Conservation (phyloP, 2,113 vertebrate species). For the Ivindomyrus marchei region DNA sequence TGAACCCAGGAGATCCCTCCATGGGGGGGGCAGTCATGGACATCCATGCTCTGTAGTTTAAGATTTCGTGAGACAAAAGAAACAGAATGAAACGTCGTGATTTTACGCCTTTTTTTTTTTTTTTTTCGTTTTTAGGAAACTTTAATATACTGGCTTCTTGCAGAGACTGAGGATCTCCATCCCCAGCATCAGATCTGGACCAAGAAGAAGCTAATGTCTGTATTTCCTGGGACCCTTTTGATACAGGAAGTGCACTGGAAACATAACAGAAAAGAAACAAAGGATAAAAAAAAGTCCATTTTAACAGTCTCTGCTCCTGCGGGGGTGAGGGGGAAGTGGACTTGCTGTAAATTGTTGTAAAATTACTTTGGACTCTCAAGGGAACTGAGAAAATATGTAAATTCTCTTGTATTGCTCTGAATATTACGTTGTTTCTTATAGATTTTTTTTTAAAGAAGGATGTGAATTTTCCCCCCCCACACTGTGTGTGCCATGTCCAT, state of each 20-base stretch:
- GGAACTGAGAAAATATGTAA: constrained; percentile 76
- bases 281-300: constrained; percentile 20
- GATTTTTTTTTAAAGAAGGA: constrained; percentile 82
- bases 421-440: constrained; percentile 82
- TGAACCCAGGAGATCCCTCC: constrained; percentile 72
- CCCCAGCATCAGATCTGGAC: constrained; percentile 66
- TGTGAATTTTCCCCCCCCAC: constrained; percentile 71
- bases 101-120: neutral
- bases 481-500: constrained; percentile 89
- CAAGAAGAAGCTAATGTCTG: constrained; percentile 64
- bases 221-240: constrained; percentile 60
- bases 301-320: constrained; percentile 44
- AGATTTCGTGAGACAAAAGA: constrained; percentile 49
- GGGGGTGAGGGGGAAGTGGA: constrained; percentile 38
- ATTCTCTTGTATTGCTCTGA: constrained; percentile 81
- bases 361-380: constrained; percentile 72
- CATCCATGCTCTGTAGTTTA: constrained; percentile 79
- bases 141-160: neutral
- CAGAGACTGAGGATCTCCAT: constrained; percentile 16
- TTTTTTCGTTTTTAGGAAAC: neutral
- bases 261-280: neutral
- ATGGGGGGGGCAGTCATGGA: constrained; percentile 83
- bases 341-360: constrained; percentile 58
- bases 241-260: constrained; percentile 61
- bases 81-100: neutral